Evolutionary conservation across 1,140 invertebrate genomes (phyloP).

Genomic region (Hypothenemus hampei): DNA sequence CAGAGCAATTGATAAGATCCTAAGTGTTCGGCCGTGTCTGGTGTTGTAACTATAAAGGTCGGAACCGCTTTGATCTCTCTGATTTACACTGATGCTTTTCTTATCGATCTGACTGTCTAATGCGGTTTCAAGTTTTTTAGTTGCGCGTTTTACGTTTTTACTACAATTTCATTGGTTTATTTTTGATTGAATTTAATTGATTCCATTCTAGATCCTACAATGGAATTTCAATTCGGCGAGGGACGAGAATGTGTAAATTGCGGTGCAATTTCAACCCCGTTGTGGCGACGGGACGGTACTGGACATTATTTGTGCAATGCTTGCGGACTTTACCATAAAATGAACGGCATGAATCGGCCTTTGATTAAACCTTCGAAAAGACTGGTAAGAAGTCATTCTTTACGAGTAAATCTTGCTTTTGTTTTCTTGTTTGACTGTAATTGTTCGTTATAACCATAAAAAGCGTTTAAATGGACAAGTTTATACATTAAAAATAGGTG

Average conservation of each 20-base stretch:
- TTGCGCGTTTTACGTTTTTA: background rate
- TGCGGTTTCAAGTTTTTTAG: slow-evolving; percentile 15
- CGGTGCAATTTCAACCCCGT: slow-evolving; percentile 89
- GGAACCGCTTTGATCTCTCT: slow-evolving; percentile 16
- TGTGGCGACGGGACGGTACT: slow-evolving; percentile 93
- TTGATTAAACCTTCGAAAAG: slow-evolving; percentile 85
- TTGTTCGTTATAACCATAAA: too few species aligned
- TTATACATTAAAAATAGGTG: too few species aligned
- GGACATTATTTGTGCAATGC: slow-evolving; percentile 98
- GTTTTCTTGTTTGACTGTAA: too few species aligned
- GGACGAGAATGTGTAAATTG: slow-evolving; percentile 96
- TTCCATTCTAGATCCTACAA: slow-evolving; percentile 65
- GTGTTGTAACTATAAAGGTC: background rate
- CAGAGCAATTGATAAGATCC: background rate
- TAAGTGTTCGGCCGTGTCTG: slow-evolving; percentile 3
- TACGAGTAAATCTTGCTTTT: too few species aligned
- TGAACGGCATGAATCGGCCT: slow-evolving; percentile 90
- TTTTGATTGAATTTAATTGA: too few species aligned
- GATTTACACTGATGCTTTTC: slow-evolving; percentile 20
- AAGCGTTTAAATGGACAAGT: too few species aligned
- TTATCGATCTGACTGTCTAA: slow-evolving; percentile 9
- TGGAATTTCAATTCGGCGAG: slow-evolving; percentile 80
- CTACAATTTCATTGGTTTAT: too few species aligned
- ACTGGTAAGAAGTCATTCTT: slow-evolving; percentile 79
- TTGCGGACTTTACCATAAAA: slow-evolving; percentile 93